A percentile compares a stretch with the other conserved stretches of the same genome.
Evolutionary conservation across 2,888 invertebrate species (phyloP).

Genomic region (Apamea epomidion): DNA sequence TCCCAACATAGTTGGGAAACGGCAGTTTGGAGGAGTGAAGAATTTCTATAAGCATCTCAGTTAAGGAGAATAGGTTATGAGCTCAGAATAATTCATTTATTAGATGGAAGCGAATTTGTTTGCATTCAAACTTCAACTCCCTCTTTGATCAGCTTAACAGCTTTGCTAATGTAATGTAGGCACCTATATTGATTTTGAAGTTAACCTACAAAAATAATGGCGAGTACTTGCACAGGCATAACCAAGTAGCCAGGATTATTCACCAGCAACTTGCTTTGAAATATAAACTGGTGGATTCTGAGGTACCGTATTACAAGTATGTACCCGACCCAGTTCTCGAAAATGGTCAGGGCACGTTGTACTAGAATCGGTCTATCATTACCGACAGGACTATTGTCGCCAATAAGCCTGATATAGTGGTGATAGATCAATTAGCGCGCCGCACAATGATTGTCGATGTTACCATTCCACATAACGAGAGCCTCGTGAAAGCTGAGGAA

Average conservation of each 20-base stretch:
- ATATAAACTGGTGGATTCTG: not conserved
- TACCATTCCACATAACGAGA: too few species aligned
- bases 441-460: too few species aligned
- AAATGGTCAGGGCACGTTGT: too few species aligned
- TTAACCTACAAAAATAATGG: not conserved
- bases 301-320: too few species aligned
- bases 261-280: not conserved
- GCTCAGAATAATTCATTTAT: conserved; percentile 5
- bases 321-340: too few species aligned
- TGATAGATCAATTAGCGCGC: too few species aligned
- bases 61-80: not conserved
- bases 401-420: too few species aligned
- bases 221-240: not conserved
- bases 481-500: too few species aligned
- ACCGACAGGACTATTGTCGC: too few species aligned
- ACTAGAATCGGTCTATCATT: too few species aligned
- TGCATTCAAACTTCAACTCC: not conserved
- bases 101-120: not conserved
- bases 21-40: conserved; percentile 16
- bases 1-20: not conserved
- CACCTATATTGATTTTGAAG: not conserved
- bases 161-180: conserved; percentile 5
- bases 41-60: conserved; percentile 38
- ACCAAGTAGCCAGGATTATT: not conserved
- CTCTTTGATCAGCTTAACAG: not conserved